Evolutionary conservation across 2,797 vertebrate species (phyloP).

Genomic region (Alectoris magna): DNA sequence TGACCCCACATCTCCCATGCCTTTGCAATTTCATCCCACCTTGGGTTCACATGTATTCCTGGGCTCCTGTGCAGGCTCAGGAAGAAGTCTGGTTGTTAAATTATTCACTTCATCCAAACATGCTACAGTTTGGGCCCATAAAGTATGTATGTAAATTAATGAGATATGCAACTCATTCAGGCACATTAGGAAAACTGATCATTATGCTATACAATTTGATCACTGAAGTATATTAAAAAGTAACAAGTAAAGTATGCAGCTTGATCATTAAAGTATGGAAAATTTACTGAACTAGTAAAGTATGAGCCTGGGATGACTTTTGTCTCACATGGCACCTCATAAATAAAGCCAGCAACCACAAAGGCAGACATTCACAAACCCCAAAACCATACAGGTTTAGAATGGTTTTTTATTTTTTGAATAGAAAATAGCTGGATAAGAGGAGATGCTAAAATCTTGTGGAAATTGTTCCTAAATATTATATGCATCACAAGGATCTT

Average conservation of each 20-base stretch:
- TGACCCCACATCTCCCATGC: conserved; percentile 12
- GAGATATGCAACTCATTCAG: conserved; percentile 59
- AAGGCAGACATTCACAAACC: conserved; percentile 63
- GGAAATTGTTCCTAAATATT: conserved; percentile 14
- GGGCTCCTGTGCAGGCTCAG: conserved; percentile 25
- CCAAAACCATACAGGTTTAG: conserved; percentile 2
- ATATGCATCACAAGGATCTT: neutral
- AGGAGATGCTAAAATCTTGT: neutral
- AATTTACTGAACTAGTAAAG: conserved; percentile 70
- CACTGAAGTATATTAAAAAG: conserved; percentile 70
- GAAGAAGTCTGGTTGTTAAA: conserved; percentile 28
- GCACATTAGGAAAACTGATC: conserved; percentile 55
- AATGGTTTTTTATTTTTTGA: neutral
- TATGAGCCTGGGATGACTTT: conserved; percentile 62
- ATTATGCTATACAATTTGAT: conserved; percentile 51
- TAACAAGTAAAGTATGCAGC: conserved; percentile 63
- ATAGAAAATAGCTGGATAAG: conserved; percentile 46
- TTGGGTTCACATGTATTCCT: neutral
- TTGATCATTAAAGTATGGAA: conserved; percentile 67
- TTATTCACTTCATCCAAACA: conserved; percentile 39
- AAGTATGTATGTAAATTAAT: conserved; percentile 56
- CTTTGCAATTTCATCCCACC: conserved; percentile 9
- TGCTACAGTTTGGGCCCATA: neutral
- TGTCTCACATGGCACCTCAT: conserved; percentile 67
- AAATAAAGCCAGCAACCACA: conserved; percentile 63